phyloP scores from a whole-genome alignment of 2,113 vertebrate species.

The Scatophagus argus region DNA sequence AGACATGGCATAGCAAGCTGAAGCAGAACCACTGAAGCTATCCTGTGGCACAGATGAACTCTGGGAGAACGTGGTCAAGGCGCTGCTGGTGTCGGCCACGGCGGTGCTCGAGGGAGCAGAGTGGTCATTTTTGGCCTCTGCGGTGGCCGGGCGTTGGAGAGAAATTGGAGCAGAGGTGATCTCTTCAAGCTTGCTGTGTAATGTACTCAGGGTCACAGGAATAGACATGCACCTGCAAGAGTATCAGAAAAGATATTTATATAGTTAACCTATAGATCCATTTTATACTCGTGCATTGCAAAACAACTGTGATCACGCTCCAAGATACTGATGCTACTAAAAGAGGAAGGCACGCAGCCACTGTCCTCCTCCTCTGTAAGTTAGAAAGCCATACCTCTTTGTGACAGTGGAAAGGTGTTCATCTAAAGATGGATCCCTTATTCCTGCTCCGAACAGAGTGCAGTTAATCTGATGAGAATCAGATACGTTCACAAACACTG shows the following conservation, averaged over 20 bases:
- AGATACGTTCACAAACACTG: slow-evolving; percentile 84
- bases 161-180: slow-evolving; percentile 3
- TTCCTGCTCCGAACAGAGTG: slow-evolving; percentile 75
- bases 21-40: neutral
- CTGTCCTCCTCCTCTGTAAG: neutral
- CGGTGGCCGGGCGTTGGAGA: neutral
- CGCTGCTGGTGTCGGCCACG: slow-evolving; percentile 23
- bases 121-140: slow-evolving; percentile 33
- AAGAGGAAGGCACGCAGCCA: neutral
- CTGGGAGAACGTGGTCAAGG: slow-evolving; percentile 18
- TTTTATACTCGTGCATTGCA: no score
- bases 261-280: no score
- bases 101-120: neutral
- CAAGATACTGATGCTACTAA: neutral
- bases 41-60: slow-evolving; percentile 52
- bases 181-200: slow-evolving; percentile 75
- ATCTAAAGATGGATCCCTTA: slow-evolving; percentile 64
- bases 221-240: slow-evolving; percentile 88
- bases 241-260: neutral
- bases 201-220: slow-evolving; percentile 84
- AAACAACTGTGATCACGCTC: neutral
- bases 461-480: slow-evolving; percentile 81
- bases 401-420: slow-evolving; percentile 81
- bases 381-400: slow-evolving; percentile 69
- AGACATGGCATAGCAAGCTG: slow-evolving; percentile 51